Evolutionary conservation across 2,113 vertebrate species (phyloP), one percentile per base, ranked within the genome.

Genomic region (Ptyas mucosa): DNA sequence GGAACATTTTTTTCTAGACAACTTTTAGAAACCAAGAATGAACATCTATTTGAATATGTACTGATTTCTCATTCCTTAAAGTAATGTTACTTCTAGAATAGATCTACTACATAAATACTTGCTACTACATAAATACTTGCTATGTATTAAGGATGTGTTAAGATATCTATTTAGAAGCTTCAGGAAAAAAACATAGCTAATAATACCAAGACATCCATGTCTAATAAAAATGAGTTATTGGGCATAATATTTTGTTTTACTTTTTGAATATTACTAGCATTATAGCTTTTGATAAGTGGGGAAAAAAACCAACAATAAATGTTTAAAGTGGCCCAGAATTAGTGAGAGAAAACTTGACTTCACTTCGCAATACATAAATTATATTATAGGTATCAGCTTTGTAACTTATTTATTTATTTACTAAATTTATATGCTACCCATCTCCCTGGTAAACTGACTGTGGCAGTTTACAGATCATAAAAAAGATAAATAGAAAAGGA

Each of bases 241-340:
- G 92, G 95, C 81, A 88, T 87, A 46, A 34, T 23, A 94, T 95
- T 92, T 39, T 91, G 55, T 90, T 88, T 20, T 93, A 9, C 91
- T 92, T 94, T 92, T 3, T 1, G 10, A 90, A 92, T 81, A 88
- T 88, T 89, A 5, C 8, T 81, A 24, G 26, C 92, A 49, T 57
- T 12, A 86, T 26, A n/a, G 24, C 24, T 86, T 14, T n/a, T 10
- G 21, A 26, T 12, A 46, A 46, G 15, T 14, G 34, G 12, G 14
- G 5, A 10, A 34, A n/a, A 24, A 81, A 23, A 3, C 24, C 11
- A 90, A 8, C 24, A 85, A 61, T 54, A 93, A 94, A 94, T 24
- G 1, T 23, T 0, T 21, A 26, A 81, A 87, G 1, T 75, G 46
- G 49, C 26, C 21, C 61, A 91, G 52, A 75, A 87, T 39, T 23